Base-by-base conservation (phyloP, 2,888 invertebrate species). In the Thelaira solivaga region DNA sequence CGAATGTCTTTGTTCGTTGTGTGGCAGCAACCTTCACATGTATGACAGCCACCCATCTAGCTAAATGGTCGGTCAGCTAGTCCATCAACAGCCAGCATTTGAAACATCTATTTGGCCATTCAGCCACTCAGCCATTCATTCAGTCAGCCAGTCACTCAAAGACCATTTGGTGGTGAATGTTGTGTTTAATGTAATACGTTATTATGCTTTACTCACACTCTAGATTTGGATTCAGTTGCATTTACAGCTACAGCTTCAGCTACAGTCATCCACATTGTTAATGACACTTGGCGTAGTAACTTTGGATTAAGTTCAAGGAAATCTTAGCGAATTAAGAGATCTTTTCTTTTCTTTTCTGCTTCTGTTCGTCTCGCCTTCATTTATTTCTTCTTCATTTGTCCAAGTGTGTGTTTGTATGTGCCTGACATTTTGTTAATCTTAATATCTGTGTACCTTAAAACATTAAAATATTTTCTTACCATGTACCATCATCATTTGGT, bases 261-360 rank as follows among this genome's bases (percentile, higher is more conserved):
- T 26, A 6, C 8, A 18, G 47, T n/a, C 47, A 36, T 34, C 62
- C 34, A 16, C 55, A 49, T 62, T 72, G 72, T 77, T 77, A 77
- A 77, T 77, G 77, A 77, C 77, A 73, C 62, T 64, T 68, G 57
- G 68, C 73, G 55, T 49, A 57, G 49, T 67, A 67, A 65, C 53
- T 77, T 72, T 72, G 67, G 67, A 72, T 72, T 77, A 72, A 74
- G 74, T 69, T 77, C 73, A 73, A 78, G 77, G 73, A 64, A 78
- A 78, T 78, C 59, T 64, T 69, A 16, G 39, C 31, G 69, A 55
- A 76, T 76, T 76, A 64, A 64, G 67, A 74, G 69, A 69, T 69
- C 75, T 68, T 31, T 62, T 62, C 29, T 18, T 10, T 8, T 26
- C 4, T n/a, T 22, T 34, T 18, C 34, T 59, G 20, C 13, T 34